phyloP scores from a whole-genome alignment of 2,797 vertebrate species.

The Lateolabrax maculatus region DNA sequence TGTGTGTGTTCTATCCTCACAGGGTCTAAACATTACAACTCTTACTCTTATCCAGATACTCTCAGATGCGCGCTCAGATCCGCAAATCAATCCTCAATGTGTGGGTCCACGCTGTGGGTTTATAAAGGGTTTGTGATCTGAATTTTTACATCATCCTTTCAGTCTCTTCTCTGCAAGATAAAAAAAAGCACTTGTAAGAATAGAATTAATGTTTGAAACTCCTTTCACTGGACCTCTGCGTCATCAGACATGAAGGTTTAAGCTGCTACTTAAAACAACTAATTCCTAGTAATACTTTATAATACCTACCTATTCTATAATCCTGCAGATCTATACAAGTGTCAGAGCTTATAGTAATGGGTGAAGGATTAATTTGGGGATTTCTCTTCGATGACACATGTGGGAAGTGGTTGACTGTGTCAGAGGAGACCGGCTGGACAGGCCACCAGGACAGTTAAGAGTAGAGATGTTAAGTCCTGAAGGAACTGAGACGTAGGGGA shows the following conservation, averaged over 20 bases:
- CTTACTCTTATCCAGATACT: slow-evolving; percentile 48
- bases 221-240: slow-evolving; percentile 22
- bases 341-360: slow-evolving; percentile 69
- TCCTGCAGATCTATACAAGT: slow-evolving; percentile 70
- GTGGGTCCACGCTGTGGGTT: slow-evolving; percentile 42
- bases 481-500: slow-evolving; percentile 40
- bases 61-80: slow-evolving; percentile 55
- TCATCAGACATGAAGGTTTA: slow-evolving; percentile 66
- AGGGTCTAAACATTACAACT: slow-evolving; percentile 63
- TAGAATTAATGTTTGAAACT: slow-evolving; percentile 39
- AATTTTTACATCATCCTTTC: slow-evolving; percentile 54
- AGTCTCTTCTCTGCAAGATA: slow-evolving; percentile 22
- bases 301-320: slow-evolving; percentile 70
- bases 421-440: slow-evolving; percentile 31
- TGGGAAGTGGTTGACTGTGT: slow-evolving; percentile 50
- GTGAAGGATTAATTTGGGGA: slow-evolving; percentile 59
- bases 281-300: slow-evolving; percentile 74
- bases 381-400: slow-evolving; percentile 56
- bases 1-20: slow-evolving; percentile 59
- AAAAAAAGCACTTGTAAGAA: slow-evolving; percentile 37
- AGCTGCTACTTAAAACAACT: slow-evolving; percentile 58
- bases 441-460: slow-evolving; percentile 58
- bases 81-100: slow-evolving; percentile 62
- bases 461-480: slow-evolving; percentile 64
- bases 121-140: slow-evolving; percentile 47